Conservation (phyloP, 2,888 invertebrate genomes). For the Cotesia congregata region DNA sequence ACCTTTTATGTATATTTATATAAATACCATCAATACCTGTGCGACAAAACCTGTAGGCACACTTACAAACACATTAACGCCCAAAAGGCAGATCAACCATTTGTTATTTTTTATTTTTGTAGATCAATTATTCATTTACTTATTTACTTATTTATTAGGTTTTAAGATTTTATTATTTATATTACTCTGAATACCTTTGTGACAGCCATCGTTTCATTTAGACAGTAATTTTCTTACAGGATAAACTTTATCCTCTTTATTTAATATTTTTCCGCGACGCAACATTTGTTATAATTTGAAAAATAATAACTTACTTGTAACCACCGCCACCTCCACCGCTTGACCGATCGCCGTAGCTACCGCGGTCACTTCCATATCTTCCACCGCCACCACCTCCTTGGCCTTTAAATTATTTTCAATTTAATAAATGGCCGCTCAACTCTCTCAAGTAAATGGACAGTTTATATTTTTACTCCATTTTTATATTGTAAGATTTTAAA, state of each 20-base stretch:
- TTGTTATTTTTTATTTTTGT: slow-evolving; percentile 26
- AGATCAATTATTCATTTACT: background rate
- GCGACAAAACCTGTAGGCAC: slow-evolving; percentile 70
- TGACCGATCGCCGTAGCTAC: slow-evolving; percentile 70
- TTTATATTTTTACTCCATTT: too few relatives aligned
- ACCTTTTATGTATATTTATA: slow-evolving; percentile 56
- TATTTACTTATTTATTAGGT: slow-evolving; percentile 32
- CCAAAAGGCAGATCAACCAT: slow-evolving; percentile 64
- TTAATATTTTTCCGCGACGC: slow-evolving; percentile 17
- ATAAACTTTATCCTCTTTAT: slow-evolving; percentile 6
- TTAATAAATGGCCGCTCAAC: too few relatives aligned
- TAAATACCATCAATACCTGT: slow-evolving; percentile 67
- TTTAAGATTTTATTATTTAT: slow-evolving; percentile 30
- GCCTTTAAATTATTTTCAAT: slow-evolving; percentile 59
- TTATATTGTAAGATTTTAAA: too few relatives aligned
- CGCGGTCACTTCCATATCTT: slow-evolving; percentile 70
- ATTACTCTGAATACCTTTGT: slow-evolving; percentile 22
- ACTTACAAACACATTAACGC: slow-evolving; percentile 69
- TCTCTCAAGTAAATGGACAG: too few relatives aligned
- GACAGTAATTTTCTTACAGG: slow-evolving; percentile 17
- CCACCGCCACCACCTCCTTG: slow-evolving; percentile 68
- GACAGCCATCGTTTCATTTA: slow-evolving; percentile 31
- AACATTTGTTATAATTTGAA: slow-evolving; percentile 37
- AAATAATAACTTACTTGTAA: slow-evolving; percentile 67
- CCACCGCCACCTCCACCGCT: slow-evolving; percentile 66